A percentile compares a stretch with the other conserved stretches of the same genome.
Conservation (phyloP, 2,888 invertebrate genomes). For the Steinernema hermaphroditum region DNA sequence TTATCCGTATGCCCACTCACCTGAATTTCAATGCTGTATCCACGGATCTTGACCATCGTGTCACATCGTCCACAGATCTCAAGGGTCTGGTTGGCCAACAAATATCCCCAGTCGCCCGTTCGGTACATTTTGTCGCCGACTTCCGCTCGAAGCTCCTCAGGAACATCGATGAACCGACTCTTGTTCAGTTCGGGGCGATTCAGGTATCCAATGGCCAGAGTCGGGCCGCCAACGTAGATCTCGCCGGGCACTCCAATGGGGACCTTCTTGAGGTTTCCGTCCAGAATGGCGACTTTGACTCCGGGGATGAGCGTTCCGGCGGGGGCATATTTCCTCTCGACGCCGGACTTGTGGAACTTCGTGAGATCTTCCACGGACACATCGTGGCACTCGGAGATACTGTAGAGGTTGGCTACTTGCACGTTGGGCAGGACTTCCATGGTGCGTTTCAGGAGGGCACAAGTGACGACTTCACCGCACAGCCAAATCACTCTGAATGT, state of each 20-base stretch:
- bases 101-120: conserved; percentile 65
- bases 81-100: conserved; percentile 67
- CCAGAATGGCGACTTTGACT: conserved; percentile 67
- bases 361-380: conserved; percentile 67
- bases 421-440: conserved; percentile 65
- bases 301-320: conserved; percentile 67
- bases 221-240: conserved; percentile 68
- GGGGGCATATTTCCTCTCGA: conserved; percentile 67
- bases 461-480: conserved; percentile 69
- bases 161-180: conserved; percentile 46
- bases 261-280: conserved; percentile 62
- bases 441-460: conserved; percentile 66
- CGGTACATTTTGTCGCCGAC: conserved; percentile 45
- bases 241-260: conserved; percentile 69
- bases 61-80: conserved; percentile 69
- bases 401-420: conserved; percentile 68
- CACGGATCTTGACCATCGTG: conserved; percentile 69
- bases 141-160: conserved; percentile 43
- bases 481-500: conserved; percentile 64
- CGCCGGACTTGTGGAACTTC: conserved; percentile 50
- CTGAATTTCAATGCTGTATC: conserved; percentile 69
- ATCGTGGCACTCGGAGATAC: conserved; percentile 69
- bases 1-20: conserved; percentile 43
- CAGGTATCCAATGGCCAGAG: conserved; percentile 68
- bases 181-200: conserved; percentile 68